Percentiles rank a stretch among this genome's conserved stretches.
Evolutionary conservation across 2,113 vertebrate species (phyloP).

Genomic region (Callithrix jacchus): DNA sequence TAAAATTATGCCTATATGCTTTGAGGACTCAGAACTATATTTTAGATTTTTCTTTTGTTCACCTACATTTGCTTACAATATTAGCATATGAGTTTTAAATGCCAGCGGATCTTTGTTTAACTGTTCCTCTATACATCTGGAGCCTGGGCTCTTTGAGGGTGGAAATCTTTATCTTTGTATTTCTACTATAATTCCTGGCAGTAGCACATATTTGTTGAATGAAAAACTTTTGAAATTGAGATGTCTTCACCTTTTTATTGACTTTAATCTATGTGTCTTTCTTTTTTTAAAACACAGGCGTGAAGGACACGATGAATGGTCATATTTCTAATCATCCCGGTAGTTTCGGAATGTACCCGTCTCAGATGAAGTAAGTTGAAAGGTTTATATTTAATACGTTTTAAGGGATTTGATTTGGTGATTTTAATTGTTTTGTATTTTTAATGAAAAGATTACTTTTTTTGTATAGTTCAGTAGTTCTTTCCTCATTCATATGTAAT

Average conservation of each 20-base stretch:
- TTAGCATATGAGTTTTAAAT: not conserved
- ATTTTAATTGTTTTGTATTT: slow-evolving; percentile 32
- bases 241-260: not conserved
- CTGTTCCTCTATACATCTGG: not conserved
- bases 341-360: slow-evolving; percentile 81
- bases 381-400: slow-evolving; percentile 30
- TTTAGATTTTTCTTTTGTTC: slow-evolving; percentile 23
- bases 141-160: not conserved
- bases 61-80: not conserved
- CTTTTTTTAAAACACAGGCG: slow-evolving; percentile 54
- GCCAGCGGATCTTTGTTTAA: not conserved
- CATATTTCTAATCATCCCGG: slow-evolving; percentile 83
- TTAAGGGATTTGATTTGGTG: not conserved
- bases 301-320: slow-evolving; percentile 81
- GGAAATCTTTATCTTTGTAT: not conserved
- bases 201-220: slow-evolving; percentile 21
- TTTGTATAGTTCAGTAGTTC: not conserved
- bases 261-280: slow-evolving; percentile 41
- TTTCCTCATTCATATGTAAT: not conserved
- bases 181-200: not conserved
- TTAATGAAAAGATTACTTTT: not conserved
- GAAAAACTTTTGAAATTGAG: slow-evolving; percentile 17
- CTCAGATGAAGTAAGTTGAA: slow-evolving; percentile 85
- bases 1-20: not conserved
- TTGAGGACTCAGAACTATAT: not conserved